Evolutionary conservation across 2,797 vertebrate genomes (phyloP).

Genomic region (Poeciliopsis presidionis): DNA sequence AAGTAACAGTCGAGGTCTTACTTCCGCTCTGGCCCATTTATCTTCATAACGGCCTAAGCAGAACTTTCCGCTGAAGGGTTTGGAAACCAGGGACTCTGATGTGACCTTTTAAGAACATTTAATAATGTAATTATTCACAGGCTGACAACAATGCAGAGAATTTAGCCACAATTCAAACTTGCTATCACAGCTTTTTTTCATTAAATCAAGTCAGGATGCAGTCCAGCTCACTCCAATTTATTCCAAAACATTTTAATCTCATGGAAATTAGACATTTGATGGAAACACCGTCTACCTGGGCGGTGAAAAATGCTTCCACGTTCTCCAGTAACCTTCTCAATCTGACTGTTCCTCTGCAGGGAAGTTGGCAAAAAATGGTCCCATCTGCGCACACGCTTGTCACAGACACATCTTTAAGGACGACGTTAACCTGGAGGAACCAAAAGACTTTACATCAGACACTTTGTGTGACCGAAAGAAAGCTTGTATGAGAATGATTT

Average conservation of each 20-base stretch:
- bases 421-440: slow-evolving; percentile 79
- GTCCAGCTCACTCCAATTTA: not conserved
- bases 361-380: slow-evolving; percentile 90
- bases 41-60: slow-evolving; percentile 89
- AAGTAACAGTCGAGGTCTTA: slow-evolving; percentile 60
- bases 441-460: not conserved
- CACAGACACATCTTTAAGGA: slow-evolving; percentile 85
- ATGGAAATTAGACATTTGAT: not conserved
- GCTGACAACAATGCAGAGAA: not conserved
- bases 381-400: slow-evolving; percentile 90
- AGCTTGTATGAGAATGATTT: not conserved
- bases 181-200: not conserved
- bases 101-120: slow-evolving; percentile 71
- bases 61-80: slow-evolving; percentile 90
- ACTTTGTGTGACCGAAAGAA: not conserved
- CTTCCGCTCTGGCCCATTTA: slow-evolving; percentile 92
- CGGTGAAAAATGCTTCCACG: slow-evolving; percentile 83
- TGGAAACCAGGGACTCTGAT: slow-evolving; percentile 83
- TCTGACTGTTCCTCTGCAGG: slow-evolving; percentile 86
- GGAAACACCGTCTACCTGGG: slow-evolving; percentile 78
- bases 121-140: not conserved
- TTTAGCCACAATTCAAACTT: not conserved
- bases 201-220: not conserved
- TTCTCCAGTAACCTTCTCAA: slow-evolving; percentile 85
- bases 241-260: not conserved